A percentile compares a stretch with the other conserved stretches of the same genome.
Conservation (phyloP, 2,113 vertebrate genomes). For the Petaurus breviceps region DNA sequence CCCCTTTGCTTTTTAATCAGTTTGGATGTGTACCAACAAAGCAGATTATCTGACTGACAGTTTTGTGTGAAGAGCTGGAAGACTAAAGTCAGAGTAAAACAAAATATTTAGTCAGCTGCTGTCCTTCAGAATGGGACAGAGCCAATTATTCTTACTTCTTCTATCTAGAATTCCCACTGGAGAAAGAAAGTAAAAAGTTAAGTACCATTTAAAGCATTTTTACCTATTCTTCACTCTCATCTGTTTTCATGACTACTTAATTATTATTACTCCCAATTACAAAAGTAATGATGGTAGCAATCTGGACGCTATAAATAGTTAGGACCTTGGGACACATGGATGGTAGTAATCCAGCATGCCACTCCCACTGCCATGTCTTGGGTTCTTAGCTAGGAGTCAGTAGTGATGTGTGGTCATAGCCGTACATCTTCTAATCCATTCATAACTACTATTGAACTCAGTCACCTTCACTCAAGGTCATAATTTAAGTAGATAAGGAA, state of each 20-base stretch:
- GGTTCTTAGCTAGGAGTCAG: background rate
- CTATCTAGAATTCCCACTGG: background rate
- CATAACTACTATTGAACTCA: background rate
- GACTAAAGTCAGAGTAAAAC: constrained; percentile 25
- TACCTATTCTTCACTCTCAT: background rate
- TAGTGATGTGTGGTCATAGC: background rate
- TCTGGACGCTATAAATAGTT: background rate
- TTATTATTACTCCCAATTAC: constrained; percentile 14
- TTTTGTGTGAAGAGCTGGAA: constrained; percentile 40
- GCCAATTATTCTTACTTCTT: background rate
- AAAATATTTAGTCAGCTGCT: constrained; percentile 22
- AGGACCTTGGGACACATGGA: background rate
- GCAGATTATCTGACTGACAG: constrained; percentile 23
- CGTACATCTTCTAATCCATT: background rate
- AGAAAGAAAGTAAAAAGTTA: background rate
- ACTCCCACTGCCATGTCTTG: background rate
- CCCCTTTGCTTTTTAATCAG: constrained; percentile 26
- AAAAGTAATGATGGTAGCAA: background rate
- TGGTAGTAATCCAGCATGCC: background rate
- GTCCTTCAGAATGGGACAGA: constrained; percentile 2
- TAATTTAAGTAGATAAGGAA: background rate
- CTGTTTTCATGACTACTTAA: background rate
- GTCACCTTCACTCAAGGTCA: background rate
- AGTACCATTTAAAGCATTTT: background rate
- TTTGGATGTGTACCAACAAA: constrained; percentile 46